These are phyloP conservation scores for Leptatherina wallacei DNA, from an alignment of 2,797 vertebrate species.

Conservation along the genomic window DNA sequence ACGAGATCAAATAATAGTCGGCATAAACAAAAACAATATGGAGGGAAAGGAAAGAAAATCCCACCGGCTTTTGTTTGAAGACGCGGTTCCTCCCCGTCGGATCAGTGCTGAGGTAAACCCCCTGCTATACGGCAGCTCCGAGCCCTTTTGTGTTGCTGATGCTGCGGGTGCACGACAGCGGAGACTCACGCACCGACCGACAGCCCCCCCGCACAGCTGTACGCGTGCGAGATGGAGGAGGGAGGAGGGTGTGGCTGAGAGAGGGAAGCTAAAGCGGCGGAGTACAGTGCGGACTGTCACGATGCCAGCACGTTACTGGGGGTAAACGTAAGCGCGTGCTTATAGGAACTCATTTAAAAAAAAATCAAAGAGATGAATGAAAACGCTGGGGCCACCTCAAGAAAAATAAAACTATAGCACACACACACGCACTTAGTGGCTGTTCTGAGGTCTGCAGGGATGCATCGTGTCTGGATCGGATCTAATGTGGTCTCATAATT, in stretches of 20 bases:
- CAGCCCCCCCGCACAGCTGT: conserved; percentile 77
- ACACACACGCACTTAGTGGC: neutral
- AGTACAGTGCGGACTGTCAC: conserved; percentile 31
- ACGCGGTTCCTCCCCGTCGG: conserved; percentile 39
- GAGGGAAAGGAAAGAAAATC: conserved; percentile 14
- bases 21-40: conserved; percentile 17
- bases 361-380: conserved; percentile 10
- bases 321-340: conserved; percentile 35
- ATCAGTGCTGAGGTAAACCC: conserved; percentile 44
- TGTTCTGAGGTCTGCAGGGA: neutral
- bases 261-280: conserved; percentile 32
- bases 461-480: neutral
- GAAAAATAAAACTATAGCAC: neutral
- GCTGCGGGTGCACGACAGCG: conserved; percentile 81
- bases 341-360: conserved; percentile 25
- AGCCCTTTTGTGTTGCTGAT: conserved; percentile 86
- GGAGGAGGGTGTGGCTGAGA: conserved; percentile 79
- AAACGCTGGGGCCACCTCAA: neutral
- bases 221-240: conserved; percentile 73
- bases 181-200: conserved; percentile 72
- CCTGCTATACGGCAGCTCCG: conserved; percentile 55
- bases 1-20: conserved; percentile 14
- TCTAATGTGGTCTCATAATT: neutral
- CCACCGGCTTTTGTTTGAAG: conserved; percentile 46
- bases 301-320: conserved; percentile 49